Conservation (phyloP, 2,113 vertebrate genomes). For the Variabilichromis moorii region DNA sequence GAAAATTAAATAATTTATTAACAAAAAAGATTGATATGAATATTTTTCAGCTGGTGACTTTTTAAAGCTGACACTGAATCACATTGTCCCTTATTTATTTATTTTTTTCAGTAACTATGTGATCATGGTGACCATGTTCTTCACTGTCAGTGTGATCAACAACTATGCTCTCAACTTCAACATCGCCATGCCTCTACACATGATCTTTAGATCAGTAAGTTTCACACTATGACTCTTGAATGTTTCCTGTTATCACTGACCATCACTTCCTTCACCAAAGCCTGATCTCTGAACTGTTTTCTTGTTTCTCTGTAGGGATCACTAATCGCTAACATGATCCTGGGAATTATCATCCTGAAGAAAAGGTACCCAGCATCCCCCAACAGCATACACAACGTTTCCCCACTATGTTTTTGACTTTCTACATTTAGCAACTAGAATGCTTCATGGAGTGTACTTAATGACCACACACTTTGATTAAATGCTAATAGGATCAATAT, state of each 20-base stretch:
- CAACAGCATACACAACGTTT: accelerated
- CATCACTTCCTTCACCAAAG: not conserved
- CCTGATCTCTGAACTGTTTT: not conserved
- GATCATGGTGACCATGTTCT: slow-evolving; percentile 97
- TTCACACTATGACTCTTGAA: not conserved
- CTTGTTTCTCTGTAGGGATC: slow-evolving; percentile 78
- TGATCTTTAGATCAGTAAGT: slow-evolving; percentile 98
- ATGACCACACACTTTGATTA: not conserved
- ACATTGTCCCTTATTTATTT: not conserved
- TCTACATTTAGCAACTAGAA: not conserved
- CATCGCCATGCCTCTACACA: slow-evolving; percentile 95
- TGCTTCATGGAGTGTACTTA: accelerated
- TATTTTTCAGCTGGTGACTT: not conserved
- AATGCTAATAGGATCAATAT: not conserved
- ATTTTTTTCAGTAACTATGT: slow-evolving; percentile 77
- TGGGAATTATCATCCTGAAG: slow-evolving; percentile 92
- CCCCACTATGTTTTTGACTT: not conserved
- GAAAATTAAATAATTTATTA: not conserved
- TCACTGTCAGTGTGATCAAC: slow-evolving; percentile 93
- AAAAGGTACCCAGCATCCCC: slow-evolving; percentile 75
- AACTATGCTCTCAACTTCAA: slow-evolving; percentile 97
- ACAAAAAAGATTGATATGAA: not conserved
- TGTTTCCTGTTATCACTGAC: not conserved
- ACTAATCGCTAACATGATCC: slow-evolving; percentile 92
- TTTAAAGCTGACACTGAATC: not conserved